Evolutionary conservation across 2,113 vertebrate species (phyloP).

Genomic region (Paradoxurus hermaphroditus): DNA sequence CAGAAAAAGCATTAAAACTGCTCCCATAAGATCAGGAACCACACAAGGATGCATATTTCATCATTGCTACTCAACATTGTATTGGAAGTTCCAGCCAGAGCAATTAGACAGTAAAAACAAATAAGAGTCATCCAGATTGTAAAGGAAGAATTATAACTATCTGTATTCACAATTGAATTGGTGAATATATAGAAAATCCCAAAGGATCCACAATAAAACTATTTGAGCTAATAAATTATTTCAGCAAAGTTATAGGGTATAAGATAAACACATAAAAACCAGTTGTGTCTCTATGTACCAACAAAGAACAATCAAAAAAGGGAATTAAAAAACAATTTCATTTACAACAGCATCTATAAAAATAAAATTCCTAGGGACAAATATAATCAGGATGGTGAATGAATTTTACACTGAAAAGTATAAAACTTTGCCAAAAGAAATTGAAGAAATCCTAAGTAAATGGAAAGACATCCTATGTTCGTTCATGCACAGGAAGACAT

Average conservation of each 20-base stretch:
- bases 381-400: not conserved
- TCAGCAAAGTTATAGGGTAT: not conserved
- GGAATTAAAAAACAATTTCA: not conserved
- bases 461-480: not conserved
- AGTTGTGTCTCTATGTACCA: not conserved
- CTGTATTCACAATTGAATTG: not conserved
- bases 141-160: not conserved
- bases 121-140: not conserved
- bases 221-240: not conserved
- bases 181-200: not conserved
- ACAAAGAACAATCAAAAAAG: not conserved
- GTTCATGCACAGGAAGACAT: not conserved
- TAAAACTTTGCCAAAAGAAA: not conserved
- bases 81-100: not conserved
- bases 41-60: not conserved
- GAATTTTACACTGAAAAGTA: not conserved
- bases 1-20: not conserved
- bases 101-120: not conserved
- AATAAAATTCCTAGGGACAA: not conserved
- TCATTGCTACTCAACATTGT: not conserved
- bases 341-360: not conserved
- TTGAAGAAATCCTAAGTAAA: not conserved
- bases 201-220: not conserved
- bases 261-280: not conserved
- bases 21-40: not conserved